Evolutionary conservation across 2,888 invertebrate genomes (phyloP), one percentile per base, ranked within the genome.

Genomic region (Limnephilus rhombicus): DNA sequence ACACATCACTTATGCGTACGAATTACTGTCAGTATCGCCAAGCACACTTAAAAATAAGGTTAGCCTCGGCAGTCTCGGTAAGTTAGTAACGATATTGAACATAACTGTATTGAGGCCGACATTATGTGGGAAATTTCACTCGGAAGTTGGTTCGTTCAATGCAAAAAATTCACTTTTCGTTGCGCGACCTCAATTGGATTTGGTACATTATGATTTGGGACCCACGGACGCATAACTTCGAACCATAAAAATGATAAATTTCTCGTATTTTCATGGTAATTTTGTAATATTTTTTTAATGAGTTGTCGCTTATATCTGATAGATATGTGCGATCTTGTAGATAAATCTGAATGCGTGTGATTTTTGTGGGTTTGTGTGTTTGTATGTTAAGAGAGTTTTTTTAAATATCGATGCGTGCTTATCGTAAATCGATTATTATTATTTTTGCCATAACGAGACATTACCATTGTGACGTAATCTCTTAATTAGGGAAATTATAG

Each of bases 161-260:
- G 68, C 68, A 68, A 68, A 68, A 68, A 68, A 68, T 68, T 68
- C 68, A 68, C 68, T 68, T 68, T 68, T 68, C 68, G 68, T 68
- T 68, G 68, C 9, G 24, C 68, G 68, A 68, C 68, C 68, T 68
- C 68, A n/a, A 68, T 68, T 24, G 68, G 24, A 68, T 68, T 53
- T 68, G 68, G 68, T 68, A 68, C 68, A 24, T 68, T 68, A 68
- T n/a, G 68, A 68, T 68, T 68, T 68, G 68, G 18, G n/a, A n/a
- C 68, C 24, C 68, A 68, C n/a, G 68, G 68, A 68, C 68, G 68
- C 68, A 68, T 68, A 9, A n/a, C 68, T 68, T 68, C 68, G 9
- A 2, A 68, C 9, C 24, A 68, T 68, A 24, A 68, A 68, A 68
- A 68, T n/a, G 68, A 68, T 68, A 68, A 68, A 68, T 68, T 68